These are phyloP conservation scores for Cercocebus atys DNA, from an alignment of 2,113 vertebrate genomes.

Conservation along the genomic window DNA sequence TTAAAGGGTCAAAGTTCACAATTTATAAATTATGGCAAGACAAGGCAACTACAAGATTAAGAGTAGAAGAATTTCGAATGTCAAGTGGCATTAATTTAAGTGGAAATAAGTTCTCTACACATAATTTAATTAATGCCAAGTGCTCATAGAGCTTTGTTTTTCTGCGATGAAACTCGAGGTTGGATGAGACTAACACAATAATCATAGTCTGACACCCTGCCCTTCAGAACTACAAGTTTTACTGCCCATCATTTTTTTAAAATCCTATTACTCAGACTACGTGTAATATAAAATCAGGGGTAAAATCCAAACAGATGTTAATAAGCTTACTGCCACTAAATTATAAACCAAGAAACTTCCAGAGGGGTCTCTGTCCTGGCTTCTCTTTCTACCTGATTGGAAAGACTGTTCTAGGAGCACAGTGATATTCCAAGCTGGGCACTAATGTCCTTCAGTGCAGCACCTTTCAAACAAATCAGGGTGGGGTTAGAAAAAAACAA, in stretches of 20 bases:
- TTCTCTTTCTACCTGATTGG: neutral
- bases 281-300: neutral
- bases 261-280: neutral
- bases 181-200: conserved; percentile 16
- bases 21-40: conserved; percentile 59
- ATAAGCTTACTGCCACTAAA: neutral
- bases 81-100: conserved; percentile 68
- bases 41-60: conserved; percentile 63
- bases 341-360: neutral
- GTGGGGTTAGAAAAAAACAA: neutral
- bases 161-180: conserved; percentile 36
- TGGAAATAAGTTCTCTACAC: conserved; percentile 47
- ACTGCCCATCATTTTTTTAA: neutral
- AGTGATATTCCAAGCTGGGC: neutral
- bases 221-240: neutral
- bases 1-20: conserved; percentile 53
- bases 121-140: conserved; percentile 59
- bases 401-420: neutral
- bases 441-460: neutral
- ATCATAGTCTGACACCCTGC: neutral
- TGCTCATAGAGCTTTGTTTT: conserved; percentile 37
- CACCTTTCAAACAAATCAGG: neutral
- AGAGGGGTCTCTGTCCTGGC: neutral
- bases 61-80: conserved; percentile 47
- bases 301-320: neutral